Evolutionary conservation across 2,888 invertebrate species (phyloP).

Genomic region (Cabera pusaria): DNA sequence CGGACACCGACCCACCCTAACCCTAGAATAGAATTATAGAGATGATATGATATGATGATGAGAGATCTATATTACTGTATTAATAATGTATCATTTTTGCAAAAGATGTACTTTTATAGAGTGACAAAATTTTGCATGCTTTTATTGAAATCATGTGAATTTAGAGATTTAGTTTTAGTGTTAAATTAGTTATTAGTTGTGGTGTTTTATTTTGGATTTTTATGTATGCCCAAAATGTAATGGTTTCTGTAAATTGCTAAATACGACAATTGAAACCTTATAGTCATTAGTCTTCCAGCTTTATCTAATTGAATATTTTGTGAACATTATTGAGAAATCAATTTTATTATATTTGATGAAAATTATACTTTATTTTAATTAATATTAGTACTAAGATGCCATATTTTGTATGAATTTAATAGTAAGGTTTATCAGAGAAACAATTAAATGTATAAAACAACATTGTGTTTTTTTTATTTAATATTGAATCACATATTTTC

Average conservation of each 20-base stretch:
- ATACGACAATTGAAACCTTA: too few species aligned
- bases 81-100: conserved; percentile 23
- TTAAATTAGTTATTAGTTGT: background rate
- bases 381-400: too few species aligned
- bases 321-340: too few species aligned
- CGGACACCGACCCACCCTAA: conserved; percentile 79
- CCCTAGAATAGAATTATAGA: conserved; percentile 54
- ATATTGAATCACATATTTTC: conserved; percentile 28
- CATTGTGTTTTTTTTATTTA: conserved; percentile 33
- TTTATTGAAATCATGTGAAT: conserved; percentile 5
- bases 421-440: conserved; percentile 19
- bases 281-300: conserved; percentile 33
- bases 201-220: too few species aligned
- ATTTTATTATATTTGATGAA: too few species aligned
- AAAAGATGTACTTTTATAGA: conserved; percentile 16
- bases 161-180: background rate
- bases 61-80: conserved; percentile 24
- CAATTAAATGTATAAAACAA: conserved; percentile 24
- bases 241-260: too few species aligned
- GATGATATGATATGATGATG: too few species aligned
- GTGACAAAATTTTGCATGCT: too few species aligned
- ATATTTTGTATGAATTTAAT: conserved; percentile 26
- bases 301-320: too few species aligned
- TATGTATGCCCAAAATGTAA: too few species aligned
- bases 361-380: too few species aligned